Evolutionary conservation across 2,888 invertebrate genomes (phyloP).

Genomic region (Lordiphosa fenestrarum): DNA sequence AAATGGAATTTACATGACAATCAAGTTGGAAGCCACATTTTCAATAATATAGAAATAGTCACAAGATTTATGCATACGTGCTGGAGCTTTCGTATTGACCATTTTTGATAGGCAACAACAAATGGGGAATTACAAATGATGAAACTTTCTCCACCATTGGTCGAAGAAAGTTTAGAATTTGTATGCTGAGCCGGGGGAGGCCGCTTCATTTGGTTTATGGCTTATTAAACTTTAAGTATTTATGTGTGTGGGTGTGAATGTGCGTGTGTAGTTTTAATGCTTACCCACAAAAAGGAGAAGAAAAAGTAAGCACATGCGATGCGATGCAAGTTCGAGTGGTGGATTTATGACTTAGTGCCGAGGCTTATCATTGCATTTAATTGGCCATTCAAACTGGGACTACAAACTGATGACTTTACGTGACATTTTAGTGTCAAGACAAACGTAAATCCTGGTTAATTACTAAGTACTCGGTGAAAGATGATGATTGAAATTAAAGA

Average conservation of each 20-base stretch:
- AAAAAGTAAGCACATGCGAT: too few relatives aligned
- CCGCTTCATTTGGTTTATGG: conserved; percentile 45
- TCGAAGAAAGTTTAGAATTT: conserved; percentile 53
- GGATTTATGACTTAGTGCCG: conserved; percentile 31
- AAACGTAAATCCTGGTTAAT: too few relatives aligned
- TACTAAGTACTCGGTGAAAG: too few relatives aligned
- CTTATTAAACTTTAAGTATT: conserved; percentile 45
- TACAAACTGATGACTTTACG: too few relatives aligned
- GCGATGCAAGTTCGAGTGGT: conserved; percentile 1
- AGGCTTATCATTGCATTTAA: conserved; percentile 34
- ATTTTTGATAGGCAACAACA: conserved; percentile 1
- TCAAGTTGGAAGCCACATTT: too few relatives aligned
- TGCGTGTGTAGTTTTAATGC: too few relatives aligned
- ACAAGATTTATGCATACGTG: too few relatives aligned
- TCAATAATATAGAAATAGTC: too few relatives aligned
- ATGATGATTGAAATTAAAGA: too few relatives aligned
- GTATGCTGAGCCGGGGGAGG: conserved; percentile 20
- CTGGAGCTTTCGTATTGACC: not conserved
- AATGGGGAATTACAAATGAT: not conserved
- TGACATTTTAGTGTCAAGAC: too few relatives aligned
- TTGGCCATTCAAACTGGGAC: conserved; percentile 25
- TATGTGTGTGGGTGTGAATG: conserved; percentile 23
- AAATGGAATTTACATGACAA: conserved; percentile 5
- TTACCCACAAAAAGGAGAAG: too few relatives aligned
- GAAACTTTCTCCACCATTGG: not conserved